phyloP scores from a whole-genome alignment of 1,140 invertebrate species.

The Platorchestia sp. region DNA sequence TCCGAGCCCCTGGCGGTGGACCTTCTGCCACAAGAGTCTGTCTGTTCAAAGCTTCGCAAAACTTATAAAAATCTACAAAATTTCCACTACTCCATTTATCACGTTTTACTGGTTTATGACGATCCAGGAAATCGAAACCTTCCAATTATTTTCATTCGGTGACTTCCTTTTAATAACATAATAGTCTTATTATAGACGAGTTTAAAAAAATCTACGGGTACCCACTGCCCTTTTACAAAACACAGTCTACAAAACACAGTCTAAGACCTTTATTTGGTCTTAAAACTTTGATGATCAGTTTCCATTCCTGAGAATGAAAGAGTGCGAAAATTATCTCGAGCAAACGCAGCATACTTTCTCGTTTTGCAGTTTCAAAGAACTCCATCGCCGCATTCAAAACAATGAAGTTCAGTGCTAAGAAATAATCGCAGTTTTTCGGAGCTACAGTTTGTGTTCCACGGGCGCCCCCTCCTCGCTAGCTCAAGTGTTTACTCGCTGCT shows the following conservation, averaged over 20 bases:
- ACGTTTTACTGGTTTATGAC: too few relatives aligned
- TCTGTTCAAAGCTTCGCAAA: not conserved
- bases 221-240: not conserved
- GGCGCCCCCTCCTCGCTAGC: not conserved
- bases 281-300: not conserved
- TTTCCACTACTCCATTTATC: too few relatives aligned
- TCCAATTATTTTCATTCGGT: not conserved
- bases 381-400: not conserved
- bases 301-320: not conserved
- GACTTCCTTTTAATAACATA: too few relatives aligned
- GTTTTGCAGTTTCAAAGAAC: not conserved
- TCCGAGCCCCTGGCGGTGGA: too few relatives aligned
- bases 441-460: not conserved
- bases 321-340: not conserved
- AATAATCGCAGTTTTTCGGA: not conserved
- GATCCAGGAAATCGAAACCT: too few relatives aligned
- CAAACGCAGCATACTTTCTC: not conserved
- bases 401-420: not conserved
- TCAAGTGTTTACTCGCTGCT: slow-evolving; percentile 40
- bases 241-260: not conserved
- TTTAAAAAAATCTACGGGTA: too few relatives aligned
- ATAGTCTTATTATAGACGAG: too few relatives aligned
- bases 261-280: not conserved
- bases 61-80: too few relatives aligned
- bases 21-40: not conserved